Conservation (phyloP, 2,113 vertebrate species). For the Zingel zingel region DNA sequence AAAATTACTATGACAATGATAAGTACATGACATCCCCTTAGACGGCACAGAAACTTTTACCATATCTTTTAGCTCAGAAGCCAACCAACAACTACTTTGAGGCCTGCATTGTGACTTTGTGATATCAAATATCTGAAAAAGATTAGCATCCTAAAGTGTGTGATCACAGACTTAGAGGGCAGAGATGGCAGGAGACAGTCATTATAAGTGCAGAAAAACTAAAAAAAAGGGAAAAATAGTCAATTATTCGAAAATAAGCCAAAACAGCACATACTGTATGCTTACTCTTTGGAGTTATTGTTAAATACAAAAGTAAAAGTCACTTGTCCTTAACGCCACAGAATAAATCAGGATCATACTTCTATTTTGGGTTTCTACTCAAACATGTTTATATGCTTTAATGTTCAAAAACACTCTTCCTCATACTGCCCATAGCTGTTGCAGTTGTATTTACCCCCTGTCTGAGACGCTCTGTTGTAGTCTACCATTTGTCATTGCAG, state of each 20-base stretch:
- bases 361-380: too few species aligned
- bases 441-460: too few species aligned
- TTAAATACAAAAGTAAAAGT: background rate
- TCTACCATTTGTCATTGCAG: too few species aligned
- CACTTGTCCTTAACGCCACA: too few species aligned
- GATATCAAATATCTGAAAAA: constrained; percentile 1
- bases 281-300: background rate
- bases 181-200: background rate
- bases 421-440: too few species aligned
- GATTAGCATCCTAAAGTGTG: background rate
- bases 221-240: too few species aligned
- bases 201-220: background rate
- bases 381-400: too few species aligned
- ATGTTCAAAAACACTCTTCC: too few species aligned
- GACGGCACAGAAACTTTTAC: background rate
- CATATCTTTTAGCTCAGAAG: background rate
- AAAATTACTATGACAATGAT: background rate
- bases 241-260: background rate
- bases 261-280: background rate
- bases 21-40: background rate
- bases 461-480: too few species aligned
- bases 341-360: too few species aligned
- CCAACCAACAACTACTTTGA: background rate
- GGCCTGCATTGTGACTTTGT: background rate
- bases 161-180: background rate